A percentile compares a stretch with the other conserved stretches of the same genome.
Conservation (phyloP, 1,140 invertebrate genomes). For the Papilio polytes region DNA sequence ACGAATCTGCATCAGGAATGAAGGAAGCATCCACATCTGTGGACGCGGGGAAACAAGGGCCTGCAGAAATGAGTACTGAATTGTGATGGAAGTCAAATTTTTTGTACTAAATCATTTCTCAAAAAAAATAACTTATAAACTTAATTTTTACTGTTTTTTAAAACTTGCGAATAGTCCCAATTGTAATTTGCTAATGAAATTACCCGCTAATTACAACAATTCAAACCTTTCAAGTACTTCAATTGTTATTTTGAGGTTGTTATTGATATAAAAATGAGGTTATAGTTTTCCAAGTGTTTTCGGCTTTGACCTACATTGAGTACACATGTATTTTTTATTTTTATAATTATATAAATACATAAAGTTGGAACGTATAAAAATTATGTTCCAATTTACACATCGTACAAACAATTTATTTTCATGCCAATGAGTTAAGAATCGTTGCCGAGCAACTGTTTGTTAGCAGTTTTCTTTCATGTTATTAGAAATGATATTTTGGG, state of each 20-base stretch:
- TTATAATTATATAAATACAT: neutral
- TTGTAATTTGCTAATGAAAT: neutral
- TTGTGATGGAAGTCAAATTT: slow-evolving; percentile 49
- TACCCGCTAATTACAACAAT: too few species aligned
- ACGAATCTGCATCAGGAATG: slow-evolving; percentile 49
- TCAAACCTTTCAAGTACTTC: too few species aligned
- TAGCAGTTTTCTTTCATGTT: slow-evolving; percentile 2
- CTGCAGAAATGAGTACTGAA: slow-evolving; percentile 78
- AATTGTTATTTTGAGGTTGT: neutral
- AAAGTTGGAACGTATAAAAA: too few species aligned
- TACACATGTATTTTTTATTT: neutral
- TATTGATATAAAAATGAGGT: neutral
- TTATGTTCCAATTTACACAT: neutral
- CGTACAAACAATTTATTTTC: too few species aligned
- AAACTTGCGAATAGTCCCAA: neutral
- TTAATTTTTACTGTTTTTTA: neutral
- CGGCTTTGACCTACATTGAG: neutral
- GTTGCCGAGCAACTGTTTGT: slow-evolving; percentile 36
- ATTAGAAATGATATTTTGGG: slow-evolving; percentile 1
- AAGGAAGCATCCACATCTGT: slow-evolving; percentile 48
- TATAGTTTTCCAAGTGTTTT: neutral
- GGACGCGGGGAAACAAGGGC: slow-evolving; percentile 52
- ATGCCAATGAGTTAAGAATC: neutral
- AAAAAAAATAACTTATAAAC: neutral
- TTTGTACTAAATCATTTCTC: neutral